Evolutionary conservation across 2,888 invertebrate genomes (phyloP), one percentile per base, ranked within the genome.

Genomic region (Acleris holmiana): DNA sequence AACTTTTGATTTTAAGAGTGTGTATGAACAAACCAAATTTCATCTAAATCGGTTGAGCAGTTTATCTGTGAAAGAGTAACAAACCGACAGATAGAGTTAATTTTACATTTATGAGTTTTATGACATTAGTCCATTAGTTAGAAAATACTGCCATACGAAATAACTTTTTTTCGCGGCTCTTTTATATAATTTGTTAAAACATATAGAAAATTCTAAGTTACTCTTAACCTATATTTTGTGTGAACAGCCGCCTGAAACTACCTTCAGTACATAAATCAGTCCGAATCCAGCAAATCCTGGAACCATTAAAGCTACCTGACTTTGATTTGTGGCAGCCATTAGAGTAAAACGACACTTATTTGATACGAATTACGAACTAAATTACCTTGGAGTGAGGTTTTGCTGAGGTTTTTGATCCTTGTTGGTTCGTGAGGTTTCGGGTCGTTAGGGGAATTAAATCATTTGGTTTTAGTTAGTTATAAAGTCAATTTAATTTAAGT

Each of bases 321-420:
- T 63, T 63, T 53, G 63, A 63, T 63, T 63, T 63, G 63, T 63
- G 63, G 47, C 18, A 15, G 47, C 25, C 57, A 63, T 63, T 63
- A 63, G 46, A 21, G 51, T 15, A 58, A 57, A 63, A 63, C 51
- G 63, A 58, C 63, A 51, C 57, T 58, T 63, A 63, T 63, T 63
- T 51, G 57, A 63, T 63, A 58, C 63, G 57, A 51, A 63, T 63
- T 46, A 63, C 35, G 47, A 57, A 17, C 35, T 53, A 63, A 63
- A 63, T 58, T 63, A 57, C 51, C n/a, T 25, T 35, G 5, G 7
- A 41, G 13, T 49, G 19, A 13, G 15, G 15, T 40, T 53, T 53
- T 0, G 44, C 44, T n/a, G 17, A 17, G 44, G 44, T 44, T n/a
- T 61, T 61, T 61, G 53, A 53, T 53, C 53, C 49, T 58, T 58